phyloP scores from a whole-genome alignment of 2,797 vertebrate species.

The Eremophila alpestris region DNA sequence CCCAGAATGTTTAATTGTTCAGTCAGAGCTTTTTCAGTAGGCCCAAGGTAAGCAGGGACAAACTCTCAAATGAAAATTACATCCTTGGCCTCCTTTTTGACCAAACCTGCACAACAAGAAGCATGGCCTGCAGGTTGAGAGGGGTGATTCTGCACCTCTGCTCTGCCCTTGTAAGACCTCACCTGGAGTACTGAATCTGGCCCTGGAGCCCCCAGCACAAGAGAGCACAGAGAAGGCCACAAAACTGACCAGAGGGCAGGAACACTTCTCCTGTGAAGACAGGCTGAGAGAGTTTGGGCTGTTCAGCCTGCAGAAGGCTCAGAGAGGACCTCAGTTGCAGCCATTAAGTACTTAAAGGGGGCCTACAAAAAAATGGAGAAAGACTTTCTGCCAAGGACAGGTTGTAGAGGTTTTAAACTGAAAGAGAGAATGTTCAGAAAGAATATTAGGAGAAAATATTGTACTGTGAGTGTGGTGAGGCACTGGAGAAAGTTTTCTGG shows the following conservation, averaged over 20 bases:
- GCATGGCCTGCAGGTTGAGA: neutral
- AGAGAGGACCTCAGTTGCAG: neutral
- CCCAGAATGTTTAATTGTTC: neutral
- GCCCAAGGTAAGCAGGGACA: neutral
- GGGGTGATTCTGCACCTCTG: neutral
- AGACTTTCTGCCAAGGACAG: neutral
- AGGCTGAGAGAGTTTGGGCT: neutral
- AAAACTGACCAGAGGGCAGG: neutral
- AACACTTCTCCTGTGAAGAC: neutral
- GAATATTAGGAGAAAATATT: neutral
- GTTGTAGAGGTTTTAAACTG: neutral
- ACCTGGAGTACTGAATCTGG: neutral
- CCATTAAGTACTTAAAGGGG: neutral
- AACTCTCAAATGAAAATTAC: neutral
- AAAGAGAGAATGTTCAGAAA: neutral
- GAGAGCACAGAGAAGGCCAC: neutral
- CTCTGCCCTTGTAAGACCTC: neutral
- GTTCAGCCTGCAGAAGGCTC: neutral
- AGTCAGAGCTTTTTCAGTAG: neutral
- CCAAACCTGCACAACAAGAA: neutral
- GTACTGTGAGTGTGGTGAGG: neutral
- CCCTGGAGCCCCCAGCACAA: neutral
- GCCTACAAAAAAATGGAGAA: neutral
- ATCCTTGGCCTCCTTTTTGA: neutral
- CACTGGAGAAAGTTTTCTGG: neutral